These are phyloP conservation scores for Sparus aurata DNA, from an alignment of 2,797 vertebrate genomes.

Conservation along the genomic window DNA sequence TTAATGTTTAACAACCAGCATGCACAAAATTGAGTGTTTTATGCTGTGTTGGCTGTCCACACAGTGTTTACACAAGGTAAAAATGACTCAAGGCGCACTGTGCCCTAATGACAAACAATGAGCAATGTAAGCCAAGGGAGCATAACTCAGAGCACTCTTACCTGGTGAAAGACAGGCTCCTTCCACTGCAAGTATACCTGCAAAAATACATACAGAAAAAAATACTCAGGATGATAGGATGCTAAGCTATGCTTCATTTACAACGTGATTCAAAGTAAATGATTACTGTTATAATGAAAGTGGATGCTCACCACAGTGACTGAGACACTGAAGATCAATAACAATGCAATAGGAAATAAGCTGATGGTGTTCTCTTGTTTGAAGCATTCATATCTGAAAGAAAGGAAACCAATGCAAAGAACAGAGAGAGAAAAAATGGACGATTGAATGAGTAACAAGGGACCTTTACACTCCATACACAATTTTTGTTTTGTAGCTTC, in stretches of 20 bases:
- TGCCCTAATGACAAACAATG: conserved; percentile 66
- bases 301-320: conserved; percentile 92
- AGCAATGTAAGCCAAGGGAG: conserved; percentile 18
- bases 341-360: conserved; percentile 88
- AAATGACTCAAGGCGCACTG: conserved; percentile 28
- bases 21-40: neutral
- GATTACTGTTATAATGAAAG: neutral
- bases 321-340: conserved; percentile 92
- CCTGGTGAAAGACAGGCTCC: conserved; percentile 98
- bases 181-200: conserved; percentile 97
- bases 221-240: conserved; percentile 3
- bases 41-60: neutral
- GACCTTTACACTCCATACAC: neutral
- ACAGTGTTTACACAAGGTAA: conserved; percentile 50
- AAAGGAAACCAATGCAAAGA: conserved; percentile 6
- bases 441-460: neutral
- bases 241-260: neutral
- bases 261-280: neutral
- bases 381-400: conserved; percentile 96
- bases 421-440: neutral
- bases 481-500: too few species aligned
- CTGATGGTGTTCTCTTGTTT: conserved; percentile 91
- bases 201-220: conserved; percentile 50
- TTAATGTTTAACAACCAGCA: neutral
- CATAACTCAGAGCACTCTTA: conserved; percentile 70